phyloP scores from a whole-genome alignment of 2,797 vertebrate genomes.

The Eurystomus glaucurus region DNA sequence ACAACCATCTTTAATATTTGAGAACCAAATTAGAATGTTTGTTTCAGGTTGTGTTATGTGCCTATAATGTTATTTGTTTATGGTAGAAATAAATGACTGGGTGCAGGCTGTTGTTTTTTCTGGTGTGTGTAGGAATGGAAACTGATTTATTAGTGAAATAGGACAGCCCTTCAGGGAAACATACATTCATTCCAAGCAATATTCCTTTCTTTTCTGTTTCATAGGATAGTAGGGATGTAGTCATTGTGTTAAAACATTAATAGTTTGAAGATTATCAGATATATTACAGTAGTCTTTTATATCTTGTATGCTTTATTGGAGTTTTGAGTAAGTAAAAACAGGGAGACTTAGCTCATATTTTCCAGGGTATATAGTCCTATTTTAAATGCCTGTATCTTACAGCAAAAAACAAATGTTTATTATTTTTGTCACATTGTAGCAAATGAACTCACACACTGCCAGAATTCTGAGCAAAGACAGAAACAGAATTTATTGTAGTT shows the following conservation, averaged over 20 bases:
- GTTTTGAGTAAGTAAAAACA: background rate
- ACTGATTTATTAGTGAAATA: conserved; percentile 82
- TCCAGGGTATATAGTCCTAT: background rate
- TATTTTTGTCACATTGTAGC: background rate
- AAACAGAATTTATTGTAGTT: background rate
- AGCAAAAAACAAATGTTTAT: background rate
- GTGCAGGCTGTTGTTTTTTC: background rate
- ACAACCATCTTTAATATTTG: background rate
- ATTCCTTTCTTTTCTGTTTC: conserved; percentile 2
- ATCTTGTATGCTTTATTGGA: background rate
- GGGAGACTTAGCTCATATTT: background rate
- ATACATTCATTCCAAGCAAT: background rate
- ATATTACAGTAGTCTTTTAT: background rate
- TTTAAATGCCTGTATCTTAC: background rate
- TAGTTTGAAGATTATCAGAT: conserved; percentile 11
- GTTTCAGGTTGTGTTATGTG: background rate
- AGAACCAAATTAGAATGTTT: background rate
- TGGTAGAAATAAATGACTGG: background rate
- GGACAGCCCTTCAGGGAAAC: conserved; percentile 79
- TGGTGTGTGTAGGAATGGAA: conserved; percentile 14
- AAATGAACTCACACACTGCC: background rate
- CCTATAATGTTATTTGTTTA: background rate
- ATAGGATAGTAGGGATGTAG: background rate
- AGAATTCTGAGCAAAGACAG: background rate
- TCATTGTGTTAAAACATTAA: background rate